phyloP scores from a whole-genome alignment of 1,140 invertebrate species.

The Heliconius hewitsoni region DNA sequence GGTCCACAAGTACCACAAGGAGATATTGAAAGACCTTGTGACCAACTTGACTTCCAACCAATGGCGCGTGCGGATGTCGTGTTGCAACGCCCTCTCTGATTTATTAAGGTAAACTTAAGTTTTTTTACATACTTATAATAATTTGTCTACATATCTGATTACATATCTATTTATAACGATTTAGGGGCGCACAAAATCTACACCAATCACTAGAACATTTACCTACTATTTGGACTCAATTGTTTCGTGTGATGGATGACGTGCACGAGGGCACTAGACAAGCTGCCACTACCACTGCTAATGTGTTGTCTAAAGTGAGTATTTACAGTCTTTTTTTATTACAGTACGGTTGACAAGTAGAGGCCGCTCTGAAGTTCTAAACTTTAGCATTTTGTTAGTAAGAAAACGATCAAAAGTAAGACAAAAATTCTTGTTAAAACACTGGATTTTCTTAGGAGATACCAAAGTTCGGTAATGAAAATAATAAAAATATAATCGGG shows the following conservation, averaged over 20 bases:
- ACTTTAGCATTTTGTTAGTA: no score
- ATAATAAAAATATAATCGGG: no score
- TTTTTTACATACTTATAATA: background rate
- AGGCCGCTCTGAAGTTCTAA: no score
- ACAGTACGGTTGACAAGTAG: no score
- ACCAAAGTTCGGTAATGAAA: no score
- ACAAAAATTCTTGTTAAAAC: no score
- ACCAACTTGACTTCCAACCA: conserved; percentile 91
- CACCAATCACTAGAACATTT: conserved; percentile 79
- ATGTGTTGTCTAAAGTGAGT: conserved; percentile 89
- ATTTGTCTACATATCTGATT: background rate
- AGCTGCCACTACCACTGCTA: conserved; percentile 89
- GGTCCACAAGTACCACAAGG: conserved; percentile 93
- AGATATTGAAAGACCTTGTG: conserved; percentile 91
- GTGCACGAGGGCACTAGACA: conserved; percentile 93
- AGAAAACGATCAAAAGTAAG: no score
- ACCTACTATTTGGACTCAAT: conserved; percentile 89
- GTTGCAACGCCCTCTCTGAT: conserved; percentile 92
- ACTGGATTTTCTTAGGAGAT: no score
- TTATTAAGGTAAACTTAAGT: conserved; percentile 82
- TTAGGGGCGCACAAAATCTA: conserved; percentile 65
- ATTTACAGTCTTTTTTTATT: conserved; percentile 1
- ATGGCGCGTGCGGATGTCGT: conserved; percentile 95
- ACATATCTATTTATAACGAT: background rate
- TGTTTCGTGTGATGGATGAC: conserved; percentile 96